phyloP scores from a whole-genome alignment of 2,888 invertebrate genomes.

The Trilocha varians region DNA sequence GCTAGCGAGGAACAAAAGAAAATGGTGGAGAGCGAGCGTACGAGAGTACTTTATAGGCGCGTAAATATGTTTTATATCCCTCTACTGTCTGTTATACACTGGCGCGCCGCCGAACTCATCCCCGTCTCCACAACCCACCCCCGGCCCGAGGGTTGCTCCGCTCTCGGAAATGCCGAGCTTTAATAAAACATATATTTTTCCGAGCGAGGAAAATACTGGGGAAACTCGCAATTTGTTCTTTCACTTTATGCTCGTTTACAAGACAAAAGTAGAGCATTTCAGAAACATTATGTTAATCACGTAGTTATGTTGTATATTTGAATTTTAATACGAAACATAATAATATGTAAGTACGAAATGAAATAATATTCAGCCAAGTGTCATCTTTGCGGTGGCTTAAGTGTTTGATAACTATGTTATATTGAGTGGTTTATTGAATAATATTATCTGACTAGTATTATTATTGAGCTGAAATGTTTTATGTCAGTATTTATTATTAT shows the following conservation, averaged over 20 bases:
- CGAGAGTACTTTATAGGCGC: slow-evolving; percentile 74
- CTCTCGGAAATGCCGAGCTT: slow-evolving; percentile 74
- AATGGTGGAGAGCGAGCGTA: slow-evolving; percentile 70
- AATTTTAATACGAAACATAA: slow-evolving; percentile 14
- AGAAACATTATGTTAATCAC: slow-evolving; percentile 72
- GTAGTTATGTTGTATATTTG: slow-evolving; percentile 57
- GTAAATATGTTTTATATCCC: slow-evolving; percentile 74
- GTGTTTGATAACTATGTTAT: no score
- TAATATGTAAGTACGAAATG: neutral
- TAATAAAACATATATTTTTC: slow-evolving; percentile 75
- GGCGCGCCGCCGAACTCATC: slow-evolving; percentile 57
- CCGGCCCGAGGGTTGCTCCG: slow-evolving; percentile 58
- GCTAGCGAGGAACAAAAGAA: slow-evolving; percentile 70
- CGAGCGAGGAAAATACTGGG: slow-evolving; percentile 74
- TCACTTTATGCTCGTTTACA: slow-evolving; percentile 74
- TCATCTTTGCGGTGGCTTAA: neutral
- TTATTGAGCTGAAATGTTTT: no score
- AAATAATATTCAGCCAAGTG: neutral
- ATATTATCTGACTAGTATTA: no score
- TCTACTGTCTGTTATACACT: slow-evolving; percentile 73
- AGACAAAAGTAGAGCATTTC: slow-evolving; percentile 73
- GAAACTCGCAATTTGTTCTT: slow-evolving; percentile 74
- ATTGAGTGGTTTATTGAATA: neutral
- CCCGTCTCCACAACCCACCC: slow-evolving; percentile 35
- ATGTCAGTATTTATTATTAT: no score